Base-by-base conservation (phyloP, 2,888 invertebrate species). In the Scaptomyza polygonia region DNA sequence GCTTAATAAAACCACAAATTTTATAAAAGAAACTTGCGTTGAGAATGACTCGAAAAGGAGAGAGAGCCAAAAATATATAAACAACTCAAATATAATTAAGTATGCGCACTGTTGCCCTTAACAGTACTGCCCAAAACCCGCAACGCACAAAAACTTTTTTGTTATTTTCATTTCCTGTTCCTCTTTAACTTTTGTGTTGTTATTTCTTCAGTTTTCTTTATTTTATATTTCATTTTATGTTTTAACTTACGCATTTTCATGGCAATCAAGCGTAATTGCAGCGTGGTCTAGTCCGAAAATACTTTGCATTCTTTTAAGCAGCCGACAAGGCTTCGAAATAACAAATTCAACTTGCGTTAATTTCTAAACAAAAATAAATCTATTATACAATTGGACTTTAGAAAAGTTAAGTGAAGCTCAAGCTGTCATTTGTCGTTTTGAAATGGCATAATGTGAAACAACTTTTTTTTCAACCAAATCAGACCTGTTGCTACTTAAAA, bases 61-160 rank as follows among this genome's bases (percentile, higher is more conserved):
- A 9, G 9, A 48, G 1, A 51, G n/a, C n/a, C n/a, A n/a, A 25
- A 44, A 63, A 56, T 72, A 72, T 67, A 72, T 81, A 81, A 82
- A 86, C 77, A 81, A 77, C 66, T 64, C 66, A 69, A 84, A 81
- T 81, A 81, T 85, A 87, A 82, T 82, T 87, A 87, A 85, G 87
- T 81, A 87, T 82, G 69, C 87, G 87, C 67, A 85, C 79, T 79
- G 85, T 81, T 85, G 87, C 66, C 77, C 72, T 86, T 81, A 65
- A 48, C 65, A 32, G 48, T 21, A 18, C 48, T 48, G 30, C 48
- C 52, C 52, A 61, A 63, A 57, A 56, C 21, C 57, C 68, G 16
- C 27, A 51, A 55, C 27, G 59, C 36, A 56, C 42, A 77, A 86
- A 79, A 36, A 36, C 36, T 36, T 81, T 86, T 65, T 62, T 65